Percentiles rank a stretch among this genome's conserved stretches.
These are phyloP conservation scores for Forpus xanthops DNA, from an alignment of 2,797 vertebrate species.

Conservation along the genomic window DNA sequence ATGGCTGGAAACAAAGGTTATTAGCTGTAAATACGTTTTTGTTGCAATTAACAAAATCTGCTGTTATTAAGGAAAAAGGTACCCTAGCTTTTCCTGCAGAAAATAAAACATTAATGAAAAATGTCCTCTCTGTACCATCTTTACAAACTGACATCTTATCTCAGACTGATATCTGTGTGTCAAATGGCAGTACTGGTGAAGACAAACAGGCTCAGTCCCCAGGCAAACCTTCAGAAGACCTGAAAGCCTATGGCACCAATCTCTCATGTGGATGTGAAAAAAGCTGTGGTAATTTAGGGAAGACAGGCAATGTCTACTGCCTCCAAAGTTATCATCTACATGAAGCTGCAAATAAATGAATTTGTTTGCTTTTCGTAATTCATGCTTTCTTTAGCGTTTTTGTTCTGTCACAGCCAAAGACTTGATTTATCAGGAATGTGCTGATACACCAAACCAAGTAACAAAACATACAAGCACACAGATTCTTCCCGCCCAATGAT, in stretches of 20 bases:
- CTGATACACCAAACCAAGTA: constrained; percentile 77
- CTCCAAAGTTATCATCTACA: not conserved
- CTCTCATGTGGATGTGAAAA: not conserved
- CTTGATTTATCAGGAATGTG: constrained; percentile 80
- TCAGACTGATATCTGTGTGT: not conserved
- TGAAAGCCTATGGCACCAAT: not conserved
- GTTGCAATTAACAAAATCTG: not conserved
- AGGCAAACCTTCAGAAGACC: not conserved
- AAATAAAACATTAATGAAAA: not conserved
- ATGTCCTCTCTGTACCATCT: not conserved
- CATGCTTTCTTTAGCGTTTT: constrained; percentile 70
- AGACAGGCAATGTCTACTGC: not conserved
- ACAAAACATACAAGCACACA: constrained; percentile 73
- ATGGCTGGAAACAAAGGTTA: not conserved
- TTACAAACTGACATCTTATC: not conserved
- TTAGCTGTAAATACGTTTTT: not conserved
- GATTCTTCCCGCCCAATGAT: constrained; percentile 82
- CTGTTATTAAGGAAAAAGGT: not conserved
- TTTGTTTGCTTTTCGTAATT: constrained; percentile 53
- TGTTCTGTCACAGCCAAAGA: constrained; percentile 59
- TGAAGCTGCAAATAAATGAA: not conserved
- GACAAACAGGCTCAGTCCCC: not conserved
- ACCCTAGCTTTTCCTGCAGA: not conserved
- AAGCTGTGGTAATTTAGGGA: not conserved
- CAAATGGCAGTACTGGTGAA: not conserved